phyloP scores from a whole-genome alignment of 2,888 invertebrate genomes.

The Thera britannica region DNA sequence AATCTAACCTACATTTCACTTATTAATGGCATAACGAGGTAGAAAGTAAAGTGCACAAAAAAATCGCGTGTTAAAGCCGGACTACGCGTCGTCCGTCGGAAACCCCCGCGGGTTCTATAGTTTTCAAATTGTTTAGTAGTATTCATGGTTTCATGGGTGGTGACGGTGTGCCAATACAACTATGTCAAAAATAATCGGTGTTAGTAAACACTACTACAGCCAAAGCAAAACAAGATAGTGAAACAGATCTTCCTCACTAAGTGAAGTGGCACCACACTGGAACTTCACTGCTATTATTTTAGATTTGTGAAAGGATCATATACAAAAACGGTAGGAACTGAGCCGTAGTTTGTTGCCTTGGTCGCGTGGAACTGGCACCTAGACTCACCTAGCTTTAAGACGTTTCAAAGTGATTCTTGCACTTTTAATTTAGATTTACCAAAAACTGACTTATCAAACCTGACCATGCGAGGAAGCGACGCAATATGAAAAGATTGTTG shows the following conservation, averaged over 20 bases:
- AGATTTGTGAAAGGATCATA: too few relatives aligned
- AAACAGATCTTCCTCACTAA: background rate
- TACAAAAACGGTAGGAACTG: too few relatives aligned
- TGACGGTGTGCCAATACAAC: background rate
- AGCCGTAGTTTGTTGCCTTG: too few relatives aligned
- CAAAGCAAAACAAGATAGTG: background rate
- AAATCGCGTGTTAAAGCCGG: background rate
- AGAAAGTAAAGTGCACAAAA: slow-evolving; percentile 27
- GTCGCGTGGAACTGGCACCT: too few relatives aligned
- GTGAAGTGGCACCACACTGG: too few relatives aligned
- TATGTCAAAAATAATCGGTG: background rate
- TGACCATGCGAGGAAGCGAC: background rate
- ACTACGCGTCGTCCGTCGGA: background rate
- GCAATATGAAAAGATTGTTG: background rate
- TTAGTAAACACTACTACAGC: background rate
- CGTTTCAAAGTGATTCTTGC: too few relatives aligned
- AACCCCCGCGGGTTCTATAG: background rate
- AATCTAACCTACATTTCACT: slow-evolving; percentile 21
- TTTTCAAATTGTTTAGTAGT: background rate
- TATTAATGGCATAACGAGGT: slow-evolving; percentile 18
- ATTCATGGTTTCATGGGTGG: background rate
- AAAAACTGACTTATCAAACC: background rate
- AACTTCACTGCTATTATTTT: too few relatives aligned
- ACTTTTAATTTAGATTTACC: too few relatives aligned
- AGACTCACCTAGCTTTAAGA: too few relatives aligned